A percentile compares a stretch with the other conserved stretches of the same genome.
Evolutionary conservation across 2,888 invertebrate genomes (phyloP).

Genomic region (Podabrus alpinus): DNA sequence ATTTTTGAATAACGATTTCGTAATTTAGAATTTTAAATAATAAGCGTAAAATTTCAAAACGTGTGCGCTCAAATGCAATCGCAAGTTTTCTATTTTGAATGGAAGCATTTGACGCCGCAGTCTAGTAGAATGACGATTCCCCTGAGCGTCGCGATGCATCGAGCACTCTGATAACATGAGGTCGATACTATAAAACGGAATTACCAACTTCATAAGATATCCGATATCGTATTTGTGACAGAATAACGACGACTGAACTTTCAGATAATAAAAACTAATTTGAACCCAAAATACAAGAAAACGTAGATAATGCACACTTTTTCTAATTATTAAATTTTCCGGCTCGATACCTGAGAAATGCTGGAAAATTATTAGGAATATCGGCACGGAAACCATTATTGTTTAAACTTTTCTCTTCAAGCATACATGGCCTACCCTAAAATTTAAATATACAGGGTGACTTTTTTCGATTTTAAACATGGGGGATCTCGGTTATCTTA

Average conservation of each 20-base stretch:
- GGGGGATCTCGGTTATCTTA: no score
- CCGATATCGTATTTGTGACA: conserved; percentile 34
- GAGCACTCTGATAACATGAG: conserved; percentile 41
- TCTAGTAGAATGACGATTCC: conserved; percentile 41
- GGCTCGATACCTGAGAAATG: no score
- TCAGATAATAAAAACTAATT: not conserved
- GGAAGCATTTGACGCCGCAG: conserved; percentile 38
- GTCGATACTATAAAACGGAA: conserved; percentile 45
- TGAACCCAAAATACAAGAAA: not conserved
- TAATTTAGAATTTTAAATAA: not conserved
- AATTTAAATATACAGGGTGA: no score
- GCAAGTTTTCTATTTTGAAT: not conserved
- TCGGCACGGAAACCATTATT: no score
- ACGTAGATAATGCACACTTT: not conserved
- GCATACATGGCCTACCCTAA: no score
- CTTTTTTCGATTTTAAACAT: no score
- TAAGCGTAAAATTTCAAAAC: not conserved
- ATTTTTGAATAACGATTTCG: not conserved
- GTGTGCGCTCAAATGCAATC: not conserved
- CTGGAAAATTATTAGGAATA: no score
- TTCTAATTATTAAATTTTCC: no score
- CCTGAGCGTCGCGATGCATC: conserved; percentile 39
- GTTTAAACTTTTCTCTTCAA: no score
- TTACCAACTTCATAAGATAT: conserved; percentile 43
- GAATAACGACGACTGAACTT: conserved; percentile 12